Evolutionary conservation across 2,113 vertebrate species (phyloP).

Genomic region (Ophthalmolycus amberensis): DNA sequence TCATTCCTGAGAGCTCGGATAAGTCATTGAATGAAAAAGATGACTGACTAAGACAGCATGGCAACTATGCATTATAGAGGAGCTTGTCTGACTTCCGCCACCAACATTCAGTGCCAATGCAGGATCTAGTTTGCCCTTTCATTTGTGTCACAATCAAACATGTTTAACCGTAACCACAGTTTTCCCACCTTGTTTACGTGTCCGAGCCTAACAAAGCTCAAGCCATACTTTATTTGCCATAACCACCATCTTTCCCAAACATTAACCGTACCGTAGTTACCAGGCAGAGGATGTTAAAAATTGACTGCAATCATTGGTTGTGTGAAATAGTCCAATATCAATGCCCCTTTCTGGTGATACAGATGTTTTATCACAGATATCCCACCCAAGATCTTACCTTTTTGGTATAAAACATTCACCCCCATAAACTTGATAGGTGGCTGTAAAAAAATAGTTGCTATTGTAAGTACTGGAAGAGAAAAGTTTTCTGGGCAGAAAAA

Average conservation of each 20-base stretch:
- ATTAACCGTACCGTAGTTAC: neutral
- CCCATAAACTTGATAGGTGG: neutral
- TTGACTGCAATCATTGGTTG: neutral
- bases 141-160: conserved; percentile 1
- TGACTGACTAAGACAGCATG: conserved; percentile 7
- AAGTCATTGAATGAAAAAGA: conserved; percentile 24
- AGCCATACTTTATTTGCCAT: neutral
- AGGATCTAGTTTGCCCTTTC: neutral
- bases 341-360: neutral
- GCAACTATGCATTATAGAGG: neutral
- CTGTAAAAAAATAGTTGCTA: neutral
- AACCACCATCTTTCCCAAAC: neutral
- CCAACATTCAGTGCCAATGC: conserved; percentile 12
- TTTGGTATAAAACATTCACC: neutral
- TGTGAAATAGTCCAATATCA: neutral
- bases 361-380: neutral
- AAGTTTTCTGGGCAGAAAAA: too few relatives aligned
- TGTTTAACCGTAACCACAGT: neutral
- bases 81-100: neutral
- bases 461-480: neutral
- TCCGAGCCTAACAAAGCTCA: neutral
- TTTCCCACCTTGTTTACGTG: neutral
- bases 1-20: conserved; percentile 21
- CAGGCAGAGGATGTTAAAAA: neutral
- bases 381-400: neutral